phyloP scores from a whole-genome alignment of 1,140 invertebrate genomes.

The Saccostrea glomerata region DNA sequence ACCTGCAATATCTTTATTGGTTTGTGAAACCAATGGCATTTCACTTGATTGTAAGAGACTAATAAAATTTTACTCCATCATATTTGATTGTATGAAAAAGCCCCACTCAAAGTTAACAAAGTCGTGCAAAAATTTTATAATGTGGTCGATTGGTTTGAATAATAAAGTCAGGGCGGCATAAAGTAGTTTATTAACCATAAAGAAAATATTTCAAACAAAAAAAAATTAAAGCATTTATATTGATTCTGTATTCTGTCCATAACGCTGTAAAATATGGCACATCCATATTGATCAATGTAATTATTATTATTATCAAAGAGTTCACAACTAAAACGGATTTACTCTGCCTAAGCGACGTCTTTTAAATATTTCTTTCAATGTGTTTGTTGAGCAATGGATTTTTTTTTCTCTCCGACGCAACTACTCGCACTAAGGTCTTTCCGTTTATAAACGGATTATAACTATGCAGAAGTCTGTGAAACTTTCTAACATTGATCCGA shows the following conservation, averaged over 20 bases:
- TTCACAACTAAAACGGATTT: constrained; percentile 22
- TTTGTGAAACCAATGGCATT: background rate
- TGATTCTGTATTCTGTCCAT: background rate
- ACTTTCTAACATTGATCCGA: constrained; percentile 9
- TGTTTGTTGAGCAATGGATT: constrained; percentile 30
- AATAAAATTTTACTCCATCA: background rate
- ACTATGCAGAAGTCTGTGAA: constrained; percentile 30
- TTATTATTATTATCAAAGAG: constrained; percentile 22
- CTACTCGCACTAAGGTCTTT: constrained; percentile 6
- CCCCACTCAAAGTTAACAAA: background rate
- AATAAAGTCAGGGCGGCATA: background rate
- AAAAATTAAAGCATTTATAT: background rate
- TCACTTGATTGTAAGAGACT: background rate
- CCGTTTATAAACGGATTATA: constrained; percentile 27
- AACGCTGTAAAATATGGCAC: constrained; percentile 6
- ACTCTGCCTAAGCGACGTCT: constrained; percentile 15
- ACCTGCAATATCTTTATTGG: background rate
- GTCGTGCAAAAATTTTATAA: background rate
- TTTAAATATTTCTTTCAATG: constrained; percentile 28
- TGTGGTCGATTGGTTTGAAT: background rate
- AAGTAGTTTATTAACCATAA: background rate
- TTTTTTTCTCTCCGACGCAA: background rate
- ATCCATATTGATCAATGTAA: constrained; percentile 22
- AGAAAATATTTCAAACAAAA: background rate
- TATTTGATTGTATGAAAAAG: background rate